Evolutionary conservation across 2,888 invertebrate species (phyloP).

Genomic region (Chironomus riparius): DNA sequence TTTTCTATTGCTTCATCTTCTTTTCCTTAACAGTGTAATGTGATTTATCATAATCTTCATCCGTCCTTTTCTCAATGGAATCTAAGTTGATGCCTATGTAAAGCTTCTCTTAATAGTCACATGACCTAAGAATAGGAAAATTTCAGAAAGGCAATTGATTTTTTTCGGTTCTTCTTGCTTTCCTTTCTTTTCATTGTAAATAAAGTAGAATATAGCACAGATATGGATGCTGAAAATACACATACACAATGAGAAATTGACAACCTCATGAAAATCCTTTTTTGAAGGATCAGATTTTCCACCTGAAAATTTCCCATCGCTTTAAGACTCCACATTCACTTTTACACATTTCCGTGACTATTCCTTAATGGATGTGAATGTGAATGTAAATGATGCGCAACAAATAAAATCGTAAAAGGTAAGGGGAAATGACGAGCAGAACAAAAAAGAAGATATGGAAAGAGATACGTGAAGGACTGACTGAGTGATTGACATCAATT

Average conservation of each 20-base stretch:
- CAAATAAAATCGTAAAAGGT: neutral
- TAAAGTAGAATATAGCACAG: too few species aligned
- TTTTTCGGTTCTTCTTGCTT: neutral
- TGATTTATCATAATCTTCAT: neutral
- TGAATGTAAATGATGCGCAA: neutral
- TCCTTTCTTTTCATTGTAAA: neutral
- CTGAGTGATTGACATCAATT: neutral
- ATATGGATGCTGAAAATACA: too few species aligned
- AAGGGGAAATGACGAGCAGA: neutral
- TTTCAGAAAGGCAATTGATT: neutral
- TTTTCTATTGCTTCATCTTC: neutral
- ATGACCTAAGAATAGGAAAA: too few species aligned
- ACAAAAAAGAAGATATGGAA: too few species aligned
- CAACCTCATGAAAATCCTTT: too few species aligned
- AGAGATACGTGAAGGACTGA: too few species aligned
- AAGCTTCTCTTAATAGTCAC: too few species aligned
- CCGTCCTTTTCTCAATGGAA: too few species aligned
- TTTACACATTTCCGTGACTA: neutral
- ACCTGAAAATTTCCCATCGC: too few species aligned
- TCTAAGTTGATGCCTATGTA: too few species aligned
- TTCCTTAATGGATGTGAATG: neutral
- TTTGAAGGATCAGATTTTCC: too few species aligned
- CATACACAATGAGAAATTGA: too few species aligned
- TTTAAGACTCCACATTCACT: neutral
- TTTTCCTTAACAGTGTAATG: neutral